Evolutionary conservation across 2,797 vertebrate genomes (phyloP), one percentile per base, ranked within the genome.

Genomic region (Gymnoscopelus braueri): DNA sequence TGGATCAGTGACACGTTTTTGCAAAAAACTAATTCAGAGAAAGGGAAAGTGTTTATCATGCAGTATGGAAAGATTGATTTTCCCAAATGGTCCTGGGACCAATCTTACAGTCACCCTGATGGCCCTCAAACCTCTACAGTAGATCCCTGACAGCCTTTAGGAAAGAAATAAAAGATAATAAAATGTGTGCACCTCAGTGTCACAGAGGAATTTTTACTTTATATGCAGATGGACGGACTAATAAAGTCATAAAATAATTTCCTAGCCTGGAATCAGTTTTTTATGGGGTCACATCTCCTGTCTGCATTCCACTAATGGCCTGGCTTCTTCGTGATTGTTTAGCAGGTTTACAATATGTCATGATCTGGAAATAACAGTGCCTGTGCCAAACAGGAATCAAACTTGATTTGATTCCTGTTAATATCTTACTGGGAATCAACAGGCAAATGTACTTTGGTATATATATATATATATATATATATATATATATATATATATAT

Each of bases 151-250:
- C 32, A 35, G 5, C 26, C 26, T 29, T 4, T 35, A 5, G 32
- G 6, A 35, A 35, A 35, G 32, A 35, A 35, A 35, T 35, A 44
- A 44, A 44, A 7, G 8, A 44, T 44, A 44, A 49, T 58, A 1
- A 54, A 60, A 63, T 59, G 3, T 53, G 7, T 47, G 48, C 15
- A 29, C 76, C 55, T 69, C 1, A 61, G 29, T 53, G 73, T 72
- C 74, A 83, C 60, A 55, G 50, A 81, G 51, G 51, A 65, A 74
- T 74, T 63, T 55, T 2, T 4, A 66, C 19, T 73, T 49, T 54
- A 14, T 5, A 44, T 15, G 53, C 80, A 86, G 80, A 78, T 83
- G 79, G 78, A 70, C 82, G 78, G 78, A 70, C 82, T 60, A 67
- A 10, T 79, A 63, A 84, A 89, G 3, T 32, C 13, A 73, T 84